phyloP scores from a whole-genome alignment of 1,140 invertebrate species.

The Aradophagus sp. region DNA sequence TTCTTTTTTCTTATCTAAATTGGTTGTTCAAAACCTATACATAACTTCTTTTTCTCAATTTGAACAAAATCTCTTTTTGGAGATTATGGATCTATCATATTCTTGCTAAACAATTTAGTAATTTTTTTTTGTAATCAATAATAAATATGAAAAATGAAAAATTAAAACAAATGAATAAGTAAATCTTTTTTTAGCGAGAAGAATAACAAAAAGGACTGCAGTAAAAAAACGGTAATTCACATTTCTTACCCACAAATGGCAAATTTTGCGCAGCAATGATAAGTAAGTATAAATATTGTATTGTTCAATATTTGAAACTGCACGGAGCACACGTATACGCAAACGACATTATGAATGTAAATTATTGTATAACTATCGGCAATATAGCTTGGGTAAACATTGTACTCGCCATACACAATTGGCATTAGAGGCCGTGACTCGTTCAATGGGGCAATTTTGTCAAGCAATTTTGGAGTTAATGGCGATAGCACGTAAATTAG shows the following conservation, averaged over 20 bases:
- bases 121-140: background rate
- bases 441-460: conserved; percentile 27
- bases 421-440: conserved; percentile 16
- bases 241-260: conserved; percentile 29
- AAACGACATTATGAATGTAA: conserved; percentile 24
- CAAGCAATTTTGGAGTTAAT: conserved; percentile 26
- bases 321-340: conserved; percentile 29
- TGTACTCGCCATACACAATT: conserved; percentile 29
- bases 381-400: conserved; percentile 18
- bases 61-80: no score
- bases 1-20: no score
- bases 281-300: conserved; percentile 31
- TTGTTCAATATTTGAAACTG: conserved; percentile 44
- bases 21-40: no score
- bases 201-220: no score
- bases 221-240: no score
- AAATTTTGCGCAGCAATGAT: conserved; percentile 41
- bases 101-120: background rate
- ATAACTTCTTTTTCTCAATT: no score
- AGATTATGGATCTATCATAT: background rate
- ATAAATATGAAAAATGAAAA: no score
- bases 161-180: no score
- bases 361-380: conserved; percentile 20
- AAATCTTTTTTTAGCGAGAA: no score
- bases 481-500: conserved; percentile 35